A percentile compares a stretch with the other conserved stretches of the same genome.
Evolutionary conservation across 2,888 invertebrate species (phyloP).

Genomic region (Cephus pulcher): DNA sequence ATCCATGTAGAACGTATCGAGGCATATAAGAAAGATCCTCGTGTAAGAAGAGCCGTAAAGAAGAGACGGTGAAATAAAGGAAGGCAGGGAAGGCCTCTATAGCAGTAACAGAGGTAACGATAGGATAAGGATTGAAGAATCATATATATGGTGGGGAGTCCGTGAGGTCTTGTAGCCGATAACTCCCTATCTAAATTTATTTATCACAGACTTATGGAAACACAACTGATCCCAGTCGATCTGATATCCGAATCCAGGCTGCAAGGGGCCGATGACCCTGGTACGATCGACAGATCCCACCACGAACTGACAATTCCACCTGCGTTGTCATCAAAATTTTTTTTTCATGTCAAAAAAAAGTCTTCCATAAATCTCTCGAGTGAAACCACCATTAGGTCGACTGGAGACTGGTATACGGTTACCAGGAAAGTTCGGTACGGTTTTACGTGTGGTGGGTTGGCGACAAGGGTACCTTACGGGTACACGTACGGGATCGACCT

Average conservation of each 20-base stretch:
- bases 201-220: slow-evolving; percentile 27
- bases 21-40: not conserved
- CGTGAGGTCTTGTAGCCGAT: slow-evolving; percentile 11
- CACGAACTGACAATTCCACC: not conserved
- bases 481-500: not conserved
- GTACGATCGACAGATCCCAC: not conserved
- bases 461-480: not conserved
- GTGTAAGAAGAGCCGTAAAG: not conserved
- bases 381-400: not conserved
- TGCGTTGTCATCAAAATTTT: not conserved
- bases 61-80: not conserved
- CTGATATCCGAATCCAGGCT: slow-evolving; percentile 13
- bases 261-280: slow-evolving; percentile 1
- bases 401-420: not conserved
- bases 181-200: slow-evolving; percentile 25
- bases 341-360: not conserved
- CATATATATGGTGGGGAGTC: not conserved
- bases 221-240: slow-evolving; percentile 25
- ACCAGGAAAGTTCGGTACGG: not conserved
- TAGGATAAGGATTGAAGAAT: slow-evolving; percentile 4
- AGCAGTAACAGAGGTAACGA: slow-evolving; percentile 3
- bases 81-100: not conserved
- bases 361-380: not conserved
- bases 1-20: not conserved
- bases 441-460: not conserved